Conservation (phyloP, 2,888 invertebrate genomes). For the Hirtodrosophila cameraria region DNA sequence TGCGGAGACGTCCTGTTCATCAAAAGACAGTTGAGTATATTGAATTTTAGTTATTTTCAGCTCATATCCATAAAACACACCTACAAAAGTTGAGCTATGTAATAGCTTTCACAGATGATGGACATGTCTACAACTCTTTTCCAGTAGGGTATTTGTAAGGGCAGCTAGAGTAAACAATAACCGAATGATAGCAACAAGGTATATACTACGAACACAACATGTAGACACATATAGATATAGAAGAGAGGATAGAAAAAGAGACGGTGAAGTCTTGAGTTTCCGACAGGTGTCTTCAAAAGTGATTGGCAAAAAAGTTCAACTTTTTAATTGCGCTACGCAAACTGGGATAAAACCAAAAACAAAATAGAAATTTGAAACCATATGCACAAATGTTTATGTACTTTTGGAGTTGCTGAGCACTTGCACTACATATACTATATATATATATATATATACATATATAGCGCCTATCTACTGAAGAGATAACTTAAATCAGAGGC, state of each 20-base stretch:
- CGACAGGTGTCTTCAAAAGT: conserved; percentile 1
- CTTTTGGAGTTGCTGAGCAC: too few relatives aligned
- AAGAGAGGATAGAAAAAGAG: background rate
- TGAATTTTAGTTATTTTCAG: too few relatives aligned
- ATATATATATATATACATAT: too few relatives aligned
- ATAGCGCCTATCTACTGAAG: conserved; percentile 1
- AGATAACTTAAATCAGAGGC: background rate
- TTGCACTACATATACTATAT: too few relatives aligned
- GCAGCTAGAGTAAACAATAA: conserved; percentile 12
- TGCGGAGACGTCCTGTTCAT: too few relatives aligned
- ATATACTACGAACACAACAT: background rate
- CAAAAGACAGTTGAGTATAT: too few relatives aligned
- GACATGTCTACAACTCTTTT: background rate
- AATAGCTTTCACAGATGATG: background rate
- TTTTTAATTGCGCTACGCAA: conserved; percentile 5
- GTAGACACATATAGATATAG: background rate
- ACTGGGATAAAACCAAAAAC: too few relatives aligned
- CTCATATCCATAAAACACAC: too few relatives aligned
- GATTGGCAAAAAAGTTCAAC: conserved; percentile 10
- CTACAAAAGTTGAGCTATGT: too few relatives aligned
- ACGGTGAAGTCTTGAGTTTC: background rate
- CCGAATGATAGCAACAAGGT: conserved; percentile 5
- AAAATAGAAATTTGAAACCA: background rate
- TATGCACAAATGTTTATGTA: background rate
- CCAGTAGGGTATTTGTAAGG: conserved; percentile 3